Evolutionary conservation across 2,888 invertebrate species (phyloP), one percentile per base, ranked within the genome.

Genomic region (Eristalis pertinax): DNA sequence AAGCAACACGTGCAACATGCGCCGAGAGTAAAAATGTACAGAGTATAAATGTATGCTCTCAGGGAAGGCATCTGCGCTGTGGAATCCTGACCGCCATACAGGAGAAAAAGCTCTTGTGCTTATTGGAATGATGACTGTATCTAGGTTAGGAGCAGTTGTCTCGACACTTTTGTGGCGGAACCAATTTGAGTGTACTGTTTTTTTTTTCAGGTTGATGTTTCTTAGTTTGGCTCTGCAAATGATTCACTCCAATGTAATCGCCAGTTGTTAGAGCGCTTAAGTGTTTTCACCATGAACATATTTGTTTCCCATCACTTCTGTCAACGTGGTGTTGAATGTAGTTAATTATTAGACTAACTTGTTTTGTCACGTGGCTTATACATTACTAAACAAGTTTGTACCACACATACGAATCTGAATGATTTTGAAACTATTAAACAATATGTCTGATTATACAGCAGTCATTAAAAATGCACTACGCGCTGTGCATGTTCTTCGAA

Each of bases 1-100:
- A 76, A 76, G 67, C 76, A 76, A 76, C 76, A 76, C 76, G 76
- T 76, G 76, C 68, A 76, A 76, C 76, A 76, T 68, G n/a, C 15
- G 38, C 56, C 60, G 38, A 11, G 26, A 22, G 60, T 58, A 24
- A 24, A 32, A 32, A 32, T 32, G 32, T 32, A 32, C 32, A 32
- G 32, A 50, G 1, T 38, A 24, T 10, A 26, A 62, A 72, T 38
- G 19, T n/a, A n/a, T 8, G 19, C 8, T 50, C 50, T 50, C 19
- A 50, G 8, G n/a, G n/a, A 8, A 50, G 24, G 68, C 67, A 15
- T 7, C 32, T 62, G 67, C 60, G 67, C 67, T 2, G 1, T 67
- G 4, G 15, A 11, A 60, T 0, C 32, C 8, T 56, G 38, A 13
- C 60, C 67, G 22, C 67, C 38, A 67, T 67, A 67, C 38, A 26